Evolutionary conservation across 1,140 invertebrate species (phyloP), one percentile per base, ranked within the genome.

Genomic region (Berghia stephanieae): DNA sequence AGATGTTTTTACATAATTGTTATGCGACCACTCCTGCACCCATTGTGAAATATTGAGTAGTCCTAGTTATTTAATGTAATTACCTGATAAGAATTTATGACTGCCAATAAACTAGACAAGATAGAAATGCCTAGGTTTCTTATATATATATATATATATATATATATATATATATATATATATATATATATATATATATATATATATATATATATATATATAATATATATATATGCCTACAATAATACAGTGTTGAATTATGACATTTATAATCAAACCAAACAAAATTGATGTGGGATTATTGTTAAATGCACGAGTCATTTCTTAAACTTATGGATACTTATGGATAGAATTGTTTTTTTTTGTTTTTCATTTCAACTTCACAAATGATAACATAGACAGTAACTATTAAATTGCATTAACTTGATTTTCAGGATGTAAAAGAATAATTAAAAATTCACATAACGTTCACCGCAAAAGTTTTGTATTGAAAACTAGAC

Each of bases 161-260:
- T 18, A 70, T 46, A 70, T 43, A 49, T 70, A 6, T 70, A 70
- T 43, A n/a, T 0, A 70, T 43, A 43, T 0, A 5, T 70, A 69
- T 42, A 69, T 16, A n/a, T 2, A 16, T 31, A 31, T 63, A 24
- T 63, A 63, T n/a, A 27, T 63, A 10, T 31, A 13, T 24, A 31
- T 21, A 52, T 52, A 24, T 52, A 52, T 52, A 21, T 52, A 24
- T 21, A 52, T 16, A 21, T 52, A 24, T 18, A 18, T 52, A 52
- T 52, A 21, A 52, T 24, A 21, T 52, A 21, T 52, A 52, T 52
- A 52, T 52, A 24, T 21, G 24, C 16, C 18, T 52, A 52, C 24
- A 52, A 24, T 52, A 52, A 52, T 52, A 24, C 18, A 1, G 24
- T 52, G 16, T 52, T 0, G 49, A 52, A 52, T 24, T 57, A 31